Evolutionary conservation across 2,888 invertebrate genomes (phyloP), one percentile per base, ranked within the genome.

Genomic region (Coelinius sp.): DNA sequence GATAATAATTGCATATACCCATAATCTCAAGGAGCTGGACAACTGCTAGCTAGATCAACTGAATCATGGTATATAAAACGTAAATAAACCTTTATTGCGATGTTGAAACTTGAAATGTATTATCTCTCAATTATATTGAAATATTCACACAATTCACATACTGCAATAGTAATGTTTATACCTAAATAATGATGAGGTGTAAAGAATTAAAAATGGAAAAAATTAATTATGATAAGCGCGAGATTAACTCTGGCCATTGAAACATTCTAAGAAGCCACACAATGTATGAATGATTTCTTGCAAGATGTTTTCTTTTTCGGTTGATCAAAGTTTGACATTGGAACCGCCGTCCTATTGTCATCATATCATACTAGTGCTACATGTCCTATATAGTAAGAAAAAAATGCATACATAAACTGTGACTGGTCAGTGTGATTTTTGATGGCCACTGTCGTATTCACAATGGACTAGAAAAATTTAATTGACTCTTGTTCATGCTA

Each of bases 101-200:
- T 63, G 20, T 63, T 41, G 7, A n/a, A 63, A 24, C 22, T 63
- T 41, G 7, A n/a, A 63, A 24, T 38, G 3, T 63, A 38, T 63
- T 12, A 22, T 20, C 7, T 38, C 2, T 14, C 10, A 20, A 31
- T 59, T 35, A 59, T 59, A 59, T 59, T 59, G 24, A 38, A n/a
- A 63, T 41, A 63, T 63, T 63, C 35, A 1, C 17, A 35, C 10
- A 4, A 59, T 8, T 20, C 8, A 27, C 52, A 35, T 35, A 41
- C 41, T n/a, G n/a, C 41, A 41, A 41, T 38, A 41, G n/a, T n/a
- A 1, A 41, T 41, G 41, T 38, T 38, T 38, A 38, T 38, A 38
- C 10, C 38, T 2, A 10, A 38, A 5, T n/a, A 10, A n/a, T n/a
- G n/a, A n/a, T n/a, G n/a, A n/a, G n/a, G n/a, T n/a, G n/a, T n/a